phyloP scores from a whole-genome alignment of 1,140 invertebrate species.

The Acromyrmex echinatior region DNA sequence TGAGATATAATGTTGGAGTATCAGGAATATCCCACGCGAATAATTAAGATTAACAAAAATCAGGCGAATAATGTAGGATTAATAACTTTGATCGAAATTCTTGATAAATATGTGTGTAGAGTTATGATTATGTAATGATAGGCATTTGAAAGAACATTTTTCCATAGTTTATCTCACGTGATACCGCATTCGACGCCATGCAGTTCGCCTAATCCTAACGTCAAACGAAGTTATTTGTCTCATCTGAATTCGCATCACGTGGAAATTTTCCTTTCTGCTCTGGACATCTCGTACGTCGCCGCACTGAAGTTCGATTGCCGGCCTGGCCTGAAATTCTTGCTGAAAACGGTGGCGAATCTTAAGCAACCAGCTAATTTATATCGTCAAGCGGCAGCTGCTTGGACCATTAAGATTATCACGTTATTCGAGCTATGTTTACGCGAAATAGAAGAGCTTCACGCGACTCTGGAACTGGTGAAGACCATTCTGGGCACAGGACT shows the following conservation, averaged over 20 bases:
- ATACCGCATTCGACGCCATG: conserved; percentile 85
- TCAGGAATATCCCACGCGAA: no score
- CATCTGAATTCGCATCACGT: conserved; percentile 76
- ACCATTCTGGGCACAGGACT: conserved; percentile 86
- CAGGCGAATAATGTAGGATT: no score
- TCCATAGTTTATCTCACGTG: conserved; percentile 82
- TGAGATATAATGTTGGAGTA: no score
- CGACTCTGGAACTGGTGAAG: conserved; percentile 89
- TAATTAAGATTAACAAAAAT: no score
- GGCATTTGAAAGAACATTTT: conserved; percentile 56
- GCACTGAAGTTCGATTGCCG: conserved; percentile 95
- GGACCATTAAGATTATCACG: conserved; percentile 95
- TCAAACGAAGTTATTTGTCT: conserved; percentile 62
- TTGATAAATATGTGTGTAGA: not conserved
- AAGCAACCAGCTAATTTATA: conserved; percentile 96
- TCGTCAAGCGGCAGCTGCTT: conserved; percentile 96
- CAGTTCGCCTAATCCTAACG: conserved; percentile 86
- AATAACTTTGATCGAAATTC: not conserved
- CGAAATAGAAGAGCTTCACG: conserved; percentile 86
- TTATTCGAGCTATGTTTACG: conserved; percentile 90
- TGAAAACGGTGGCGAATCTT: conserved; percentile 96
- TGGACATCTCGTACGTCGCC: conserved; percentile 93
- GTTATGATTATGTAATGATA: not conserved
- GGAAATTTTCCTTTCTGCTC: conserved; percentile 90
- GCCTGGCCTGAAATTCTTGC: conserved; percentile 96